Base-by-base conservation (phyloP, 2,888 invertebrate genomes). In the Cremastinae sp. region DNA sequence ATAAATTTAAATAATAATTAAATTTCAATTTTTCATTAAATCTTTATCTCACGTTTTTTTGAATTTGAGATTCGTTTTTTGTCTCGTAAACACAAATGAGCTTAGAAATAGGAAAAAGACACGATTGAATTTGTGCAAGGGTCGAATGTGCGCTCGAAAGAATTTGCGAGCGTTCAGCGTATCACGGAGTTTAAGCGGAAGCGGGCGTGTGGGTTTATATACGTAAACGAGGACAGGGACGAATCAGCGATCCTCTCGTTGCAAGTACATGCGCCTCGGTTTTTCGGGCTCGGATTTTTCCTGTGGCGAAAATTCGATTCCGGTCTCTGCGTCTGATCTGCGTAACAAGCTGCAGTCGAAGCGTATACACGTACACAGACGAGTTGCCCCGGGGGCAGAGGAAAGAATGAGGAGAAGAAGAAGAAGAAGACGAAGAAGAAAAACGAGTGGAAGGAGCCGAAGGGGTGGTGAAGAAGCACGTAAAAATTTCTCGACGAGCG, bases 321-420 rank as follows among this genome's bases (percentile, higher is more conserved):
- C 75, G 61, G 78, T 74, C 65, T 70, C 73, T 83, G 83, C 84
- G 84, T 85, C 86, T 84, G 87, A 87, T 87, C 84, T 80, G 84
- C 82, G 85, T 87, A 87, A 88, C 86, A 84, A 88, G 86, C 86
- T 83, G 82, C 81, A 76, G 80, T 61, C 70, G 68, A 51, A 70
- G 68, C 74, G 70, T 65, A 53, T 14, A 5, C 28, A 5, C 28
- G 28, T 5, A 55, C 53, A 71, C 35, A 62, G 51, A 18, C 55
- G 66, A 61, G 64, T 28, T 28, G 28, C 65, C 74, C 74, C 51
- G 47, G 20, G 74, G 65, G 59, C 53, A 69, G 70, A 61, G 65
- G 2, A 28, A 45, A 28, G 56, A 28, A 28, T 9, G 28, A 53
- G 41, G 5, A 28, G 5, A 2, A 5, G 5, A 5, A 28, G 28